Evolutionary conservation across 2,113 vertebrate genomes (phyloP).

Genomic region (Girardinichthys multiradiatus): DNA sequence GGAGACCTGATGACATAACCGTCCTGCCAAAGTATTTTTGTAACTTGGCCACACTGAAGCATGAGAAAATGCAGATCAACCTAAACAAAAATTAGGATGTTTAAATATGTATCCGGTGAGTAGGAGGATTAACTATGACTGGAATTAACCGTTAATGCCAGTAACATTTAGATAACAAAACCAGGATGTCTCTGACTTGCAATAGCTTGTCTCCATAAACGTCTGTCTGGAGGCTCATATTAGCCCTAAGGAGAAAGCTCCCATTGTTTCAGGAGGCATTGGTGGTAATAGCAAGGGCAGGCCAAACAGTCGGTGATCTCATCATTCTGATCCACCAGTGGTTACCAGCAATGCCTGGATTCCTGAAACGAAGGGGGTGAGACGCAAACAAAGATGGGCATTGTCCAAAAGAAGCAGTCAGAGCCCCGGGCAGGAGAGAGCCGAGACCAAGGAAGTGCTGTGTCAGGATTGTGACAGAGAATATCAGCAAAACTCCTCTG

Average conservation of each 20-base stretch:
- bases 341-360: constrained; percentile 79
- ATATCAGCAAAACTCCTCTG: constrained; percentile 62
- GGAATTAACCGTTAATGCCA: constrained; percentile 31
- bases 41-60: constrained; percentile 1
- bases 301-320: constrained; percentile 75
- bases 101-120: constrained; percentile 15
- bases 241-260: constrained; percentile 59
- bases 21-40: constrained; percentile 18
- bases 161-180: constrained; percentile 36
- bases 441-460: constrained; percentile 69
- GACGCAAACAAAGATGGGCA: constrained; percentile 78
- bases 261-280: constrained; percentile 64
- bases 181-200: constrained; percentile 44
- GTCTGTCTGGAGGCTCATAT: constrained; percentile 39
- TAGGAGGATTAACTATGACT: constrained; percentile 10
- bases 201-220: constrained; percentile 37
- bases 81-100: constrained; percentile 2
- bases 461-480: constrained; percentile 74
- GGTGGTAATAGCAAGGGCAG: constrained; percentile 42
- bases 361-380: constrained; percentile 74
- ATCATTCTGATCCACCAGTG: constrained; percentile 68
- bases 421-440: constrained; percentile 52
- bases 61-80: constrained; percentile 9
- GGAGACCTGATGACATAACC: constrained; percentile 40
- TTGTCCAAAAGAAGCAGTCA: constrained; percentile 76